Evolutionary conservation across 2,113 vertebrate genomes (phyloP), one percentile per base, ranked within the genome.

Genomic region (Merops nubicus): DNA sequence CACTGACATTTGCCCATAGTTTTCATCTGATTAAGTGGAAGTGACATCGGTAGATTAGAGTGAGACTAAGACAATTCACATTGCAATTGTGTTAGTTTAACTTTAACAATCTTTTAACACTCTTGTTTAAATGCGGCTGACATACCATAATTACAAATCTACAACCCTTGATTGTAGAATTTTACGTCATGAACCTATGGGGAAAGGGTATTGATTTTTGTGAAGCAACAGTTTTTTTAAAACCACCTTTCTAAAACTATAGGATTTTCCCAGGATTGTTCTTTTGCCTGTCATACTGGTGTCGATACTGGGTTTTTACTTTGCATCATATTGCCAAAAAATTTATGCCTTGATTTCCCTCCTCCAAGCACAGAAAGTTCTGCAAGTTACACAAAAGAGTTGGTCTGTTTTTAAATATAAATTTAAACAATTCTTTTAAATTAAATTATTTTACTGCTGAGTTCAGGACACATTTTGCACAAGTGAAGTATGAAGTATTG

Each of bases 61-160:
- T 98, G 98, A 99, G 99, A 99, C 99, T 98, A 98, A 99, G 98
- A 99, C 99, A 99, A 99, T 99, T 99, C 99, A 98, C 99, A 98
- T 98, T 98, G 98, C 99, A 99, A 98, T 99, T 99, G 98, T 98
- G 98, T 98, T 99, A 98, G 99, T 99, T 99, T 98, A 99, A 98
- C 98, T 98, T 97, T 98, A 98, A 98, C 98, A 98, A 97, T 96
- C 98, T 97, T 98, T 99, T 99, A 99, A 98, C 98, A 97, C 98
- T 98, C 98, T 98, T 98, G 98, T 98, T 98, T 99, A 99, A 99
- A 99, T 99, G 99, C 98, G 98, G 98, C 98, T 98, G 98, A 98
- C 98, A 98, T 98, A 97, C 98, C 98, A 98, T 99, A 98, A 98
- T 98, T 98, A 98, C 98, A 98, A 96, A 98, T 98, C 98, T 99